Evolutionary conservation across 2,113 vertebrate species (phyloP), one percentile per base, ranked within the genome.

Genomic region (Blennius ocellaris): DNA sequence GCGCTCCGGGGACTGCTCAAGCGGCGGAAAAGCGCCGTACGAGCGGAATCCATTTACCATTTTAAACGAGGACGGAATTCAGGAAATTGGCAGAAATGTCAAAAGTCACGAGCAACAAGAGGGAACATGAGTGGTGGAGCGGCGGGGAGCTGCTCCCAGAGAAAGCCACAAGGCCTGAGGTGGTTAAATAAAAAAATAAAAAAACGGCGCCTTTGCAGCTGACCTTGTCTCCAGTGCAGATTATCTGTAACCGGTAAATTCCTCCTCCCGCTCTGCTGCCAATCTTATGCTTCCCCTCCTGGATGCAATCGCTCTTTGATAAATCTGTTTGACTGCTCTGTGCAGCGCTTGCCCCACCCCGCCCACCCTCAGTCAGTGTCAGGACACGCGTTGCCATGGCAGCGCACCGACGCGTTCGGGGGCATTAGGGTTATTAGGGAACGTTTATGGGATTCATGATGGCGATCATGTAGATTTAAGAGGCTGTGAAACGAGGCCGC

Each of bases 171-270:
- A 60, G 53, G 60, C 73, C 63, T 51, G 4, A 63, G 60, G 69
- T 50, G 47, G 62, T 60, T 54, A 56, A 8, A 62, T 7, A 71
- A 55, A 75, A 68, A n/a, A n/a, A n/a, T n/a, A n/a, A n/a, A n/a
- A n/a, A 30, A 30, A 30, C 21, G 21, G 6, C 7, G 38, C 45
- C 58, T 55, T 76, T 70, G 30, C 2, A 53, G 15, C 50, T 53
- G 76, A 68, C 57, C 69, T 71, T 58, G 56, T 57, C 68, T 73
- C 67, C 58, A 12, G 58, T 64, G 3, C 75, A 71, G 58, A 54
- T 38, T 81, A 59, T 58, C 55, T 69, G 49, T 58, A 72, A 75
- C 50, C 62, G 66, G 57, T 21, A 78, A 74, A 80, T 80, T 83
- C 80, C 63, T 49, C 68, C 57, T 60, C 69, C 45, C 67, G 48